Evolutionary conservation across 2,888 invertebrate genomes (phyloP).

Genomic region (Cloeon dipterum): DNA sequence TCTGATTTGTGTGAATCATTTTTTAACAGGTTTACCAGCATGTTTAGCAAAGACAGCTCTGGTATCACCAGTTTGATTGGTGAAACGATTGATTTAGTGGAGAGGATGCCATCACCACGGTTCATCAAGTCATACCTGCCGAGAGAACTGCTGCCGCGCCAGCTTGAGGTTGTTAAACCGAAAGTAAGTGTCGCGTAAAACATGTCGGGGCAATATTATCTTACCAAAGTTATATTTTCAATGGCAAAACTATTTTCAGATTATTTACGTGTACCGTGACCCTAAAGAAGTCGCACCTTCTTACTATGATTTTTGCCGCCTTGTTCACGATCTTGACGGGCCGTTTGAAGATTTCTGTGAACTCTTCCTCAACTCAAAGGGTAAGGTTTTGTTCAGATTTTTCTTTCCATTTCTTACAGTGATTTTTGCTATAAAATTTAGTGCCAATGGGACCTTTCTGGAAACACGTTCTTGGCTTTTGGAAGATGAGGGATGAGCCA

Average conservation of each 20-base stretch:
- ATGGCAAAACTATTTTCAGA: constrained; percentile 11
- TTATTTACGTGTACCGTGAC: constrained; percentile 22
- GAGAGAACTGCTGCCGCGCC: constrained; percentile 39
- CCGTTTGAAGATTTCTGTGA: constrained; percentile 13
- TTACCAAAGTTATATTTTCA: background rate
- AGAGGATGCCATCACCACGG: constrained; percentile 40
- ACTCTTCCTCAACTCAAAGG: constrained; percentile 9
- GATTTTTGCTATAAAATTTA: constrained; percentile 6
- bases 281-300: constrained; percentile 23
- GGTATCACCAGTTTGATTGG: constrained; percentile 19
- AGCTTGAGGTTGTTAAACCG: constrained; percentile 36
- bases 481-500: constrained; percentile 12
- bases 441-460: constrained; percentile 12
- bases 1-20: too few relatives aligned
- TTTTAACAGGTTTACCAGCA: too few relatives aligned
- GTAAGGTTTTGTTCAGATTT: background rate
- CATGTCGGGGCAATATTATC: too few relatives aligned
- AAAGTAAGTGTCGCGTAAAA: too few relatives aligned
- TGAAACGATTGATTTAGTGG: constrained; percentile 47
- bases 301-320: constrained; percentile 18
- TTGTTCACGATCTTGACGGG: constrained; percentile 11
- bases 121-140: constrained; percentile 55
- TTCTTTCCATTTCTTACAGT: background rate
- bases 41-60: constrained; percentile 14
- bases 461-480: constrained; percentile 12